Evolutionary conservation across 2,797 vertebrate species (phyloP).

Genomic region (Thunnus albacares): DNA sequence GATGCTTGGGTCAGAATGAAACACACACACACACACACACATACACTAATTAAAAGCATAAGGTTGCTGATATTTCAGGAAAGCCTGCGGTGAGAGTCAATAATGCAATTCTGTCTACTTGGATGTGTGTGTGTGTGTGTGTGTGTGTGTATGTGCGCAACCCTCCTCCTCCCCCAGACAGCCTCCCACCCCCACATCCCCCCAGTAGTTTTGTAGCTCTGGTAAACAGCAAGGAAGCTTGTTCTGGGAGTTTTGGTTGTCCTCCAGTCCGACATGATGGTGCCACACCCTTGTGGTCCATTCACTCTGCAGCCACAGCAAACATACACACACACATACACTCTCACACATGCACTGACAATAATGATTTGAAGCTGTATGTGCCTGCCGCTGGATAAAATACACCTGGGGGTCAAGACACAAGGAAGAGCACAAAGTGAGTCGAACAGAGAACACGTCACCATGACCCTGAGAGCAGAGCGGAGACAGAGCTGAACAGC

Average conservation of each 20-base stretch:
- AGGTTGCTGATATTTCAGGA: slow-evolving; percentile 81
- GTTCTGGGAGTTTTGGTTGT: slow-evolving; percentile 66
- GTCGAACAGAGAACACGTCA: slow-evolving; percentile 55
- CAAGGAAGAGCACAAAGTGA: slow-evolving; percentile 51
- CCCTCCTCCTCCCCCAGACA: not conserved
- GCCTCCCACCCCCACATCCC: slow-evolving; percentile 19
- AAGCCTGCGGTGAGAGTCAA: slow-evolving; percentile 73
- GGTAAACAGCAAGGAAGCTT: slow-evolving; percentile 60
- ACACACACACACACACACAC: slow-evolving; percentile 53
- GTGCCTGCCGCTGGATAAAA: slow-evolving; percentile 63
- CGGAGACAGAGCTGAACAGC: slow-evolving; percentile 24
- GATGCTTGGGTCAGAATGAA: slow-evolving; percentile 66
- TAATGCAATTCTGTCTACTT: slow-evolving; percentile 68
- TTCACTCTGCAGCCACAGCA: slow-evolving; percentile 47
- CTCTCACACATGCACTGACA: not conserved
- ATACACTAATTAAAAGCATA: slow-evolving; percentile 81
- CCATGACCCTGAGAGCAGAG: slow-evolving; percentile 40
- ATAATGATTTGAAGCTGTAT: slow-evolving; percentile 60
- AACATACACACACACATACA: slow-evolving; percentile 24
- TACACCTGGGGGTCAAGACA: slow-evolving; percentile 63
- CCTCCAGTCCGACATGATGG: slow-evolving; percentile 50
- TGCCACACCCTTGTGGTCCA: slow-evolving; percentile 62
- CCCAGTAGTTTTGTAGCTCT: slow-evolving; percentile 51
- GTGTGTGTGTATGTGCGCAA: not conserved
- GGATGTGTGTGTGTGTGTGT: slow-evolving; percentile 21